Conservation (phyloP, 2,888 invertebrate species). For the Yponomeuta plumbellus region DNA sequence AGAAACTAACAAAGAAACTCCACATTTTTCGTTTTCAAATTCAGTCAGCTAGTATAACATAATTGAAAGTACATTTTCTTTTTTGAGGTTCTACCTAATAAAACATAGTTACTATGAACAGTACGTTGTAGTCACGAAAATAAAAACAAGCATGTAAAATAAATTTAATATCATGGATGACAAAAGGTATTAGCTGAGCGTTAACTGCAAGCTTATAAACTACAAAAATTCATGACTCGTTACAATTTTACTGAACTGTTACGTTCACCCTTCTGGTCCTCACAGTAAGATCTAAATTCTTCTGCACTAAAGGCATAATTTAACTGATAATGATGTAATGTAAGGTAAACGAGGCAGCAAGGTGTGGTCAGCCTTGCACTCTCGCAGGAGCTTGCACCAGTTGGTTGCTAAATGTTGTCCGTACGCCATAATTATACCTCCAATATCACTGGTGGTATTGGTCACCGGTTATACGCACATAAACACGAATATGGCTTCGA, state of each 20-base stretch:
- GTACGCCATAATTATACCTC: slow-evolving; percentile 3
- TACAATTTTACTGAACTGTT: neutral
- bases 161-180: neutral
- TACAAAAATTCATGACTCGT: neutral
- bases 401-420: slow-evolving; percentile 14
- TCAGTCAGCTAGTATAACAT: no score
- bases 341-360: slow-evolving; percentile 36
- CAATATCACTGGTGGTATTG: no score
- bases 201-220: neutral
- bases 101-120: no score
- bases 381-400: slow-evolving; percentile 15
- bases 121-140: neutral
- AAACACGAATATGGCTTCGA: neutral
- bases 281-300: neutral
- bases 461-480: no score
- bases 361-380: slow-evolving; percentile 51
- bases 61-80: no score
- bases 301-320: neutral
- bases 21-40: no score
- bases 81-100: no score
- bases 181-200: neutral
- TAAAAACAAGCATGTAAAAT: neutral
- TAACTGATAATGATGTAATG: slow-evolving; percentile 27
- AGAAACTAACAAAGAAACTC: no score
- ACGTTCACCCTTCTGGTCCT: neutral